Conservation (phyloP, 2,797 vertebrate species). For the Rhinoraja longicauda region DNA sequence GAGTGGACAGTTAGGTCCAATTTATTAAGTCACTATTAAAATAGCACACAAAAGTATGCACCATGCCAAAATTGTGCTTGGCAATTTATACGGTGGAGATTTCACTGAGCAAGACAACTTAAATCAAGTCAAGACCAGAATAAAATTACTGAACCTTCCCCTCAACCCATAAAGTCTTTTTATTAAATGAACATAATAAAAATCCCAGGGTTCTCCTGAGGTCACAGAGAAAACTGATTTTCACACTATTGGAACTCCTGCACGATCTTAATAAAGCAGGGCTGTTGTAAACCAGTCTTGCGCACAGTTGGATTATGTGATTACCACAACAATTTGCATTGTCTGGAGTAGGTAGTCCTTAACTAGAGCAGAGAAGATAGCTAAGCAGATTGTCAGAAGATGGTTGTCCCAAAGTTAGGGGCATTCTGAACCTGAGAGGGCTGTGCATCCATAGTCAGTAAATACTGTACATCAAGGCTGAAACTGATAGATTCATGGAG, state of each 20-base stretch:
- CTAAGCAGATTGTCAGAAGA: background rate
- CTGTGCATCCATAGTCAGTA: too few relatives aligned
- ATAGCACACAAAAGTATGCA: background rate
- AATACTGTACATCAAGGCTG: too few relatives aligned
- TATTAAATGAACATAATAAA: background rate
- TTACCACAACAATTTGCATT: background rate
- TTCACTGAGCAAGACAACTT: background rate
- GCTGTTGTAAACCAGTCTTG: too few relatives aligned
- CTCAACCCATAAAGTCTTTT: background rate
- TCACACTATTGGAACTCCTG: background rate
- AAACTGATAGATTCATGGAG: too few relatives aligned
- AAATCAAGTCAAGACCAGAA: background rate
- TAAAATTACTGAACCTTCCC: background rate
- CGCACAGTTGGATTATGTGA: background rate
- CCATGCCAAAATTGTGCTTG: background rate
- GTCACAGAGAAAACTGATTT: background rate
- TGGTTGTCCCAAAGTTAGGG: background rate
- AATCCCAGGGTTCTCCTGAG: background rate
- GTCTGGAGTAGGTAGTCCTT: background rate
- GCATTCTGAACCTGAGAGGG: too few relatives aligned
- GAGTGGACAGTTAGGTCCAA: background rate
- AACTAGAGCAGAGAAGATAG: background rate
- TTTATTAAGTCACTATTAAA: conserved; percentile 1
- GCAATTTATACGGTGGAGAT: background rate
- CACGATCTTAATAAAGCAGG: background rate